Evolutionary conservation across 2,888 invertebrate genomes (phyloP).

Genomic region (Drosophila suboccidentalis): DNA sequence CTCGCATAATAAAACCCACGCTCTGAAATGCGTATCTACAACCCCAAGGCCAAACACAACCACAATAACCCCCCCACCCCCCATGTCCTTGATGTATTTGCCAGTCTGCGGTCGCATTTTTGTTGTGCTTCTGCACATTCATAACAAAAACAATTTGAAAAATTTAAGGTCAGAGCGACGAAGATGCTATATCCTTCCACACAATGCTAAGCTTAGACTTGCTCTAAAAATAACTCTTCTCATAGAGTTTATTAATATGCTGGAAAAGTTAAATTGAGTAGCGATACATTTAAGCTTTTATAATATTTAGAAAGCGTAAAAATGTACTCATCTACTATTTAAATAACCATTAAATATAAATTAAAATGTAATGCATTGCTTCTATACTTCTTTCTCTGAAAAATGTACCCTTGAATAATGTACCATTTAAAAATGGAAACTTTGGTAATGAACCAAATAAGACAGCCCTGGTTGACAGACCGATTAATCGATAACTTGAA

Average conservation of each 20-base stretch:
- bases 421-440: too few relatives aligned
- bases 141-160: slow-evolving; percentile 69
- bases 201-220: background rate
- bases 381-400: too few relatives aligned
- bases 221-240: slow-evolving; percentile 13
- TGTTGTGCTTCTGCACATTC: slow-evolving; percentile 81
- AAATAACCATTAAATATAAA: too few relatives aligned
- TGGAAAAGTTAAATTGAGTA: background rate
- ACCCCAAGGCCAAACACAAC: slow-evolving; percentile 16
- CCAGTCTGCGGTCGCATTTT: slow-evolving; percentile 62
- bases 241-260: background rate
- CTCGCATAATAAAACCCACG: slow-evolving; percentile 53
- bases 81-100: slow-evolving; percentile 53
- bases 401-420: too few relatives aligned
- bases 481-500: too few relatives aligned
- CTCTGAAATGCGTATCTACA: slow-evolving; percentile 22
- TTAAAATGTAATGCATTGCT: too few relatives aligned
- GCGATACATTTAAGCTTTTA: background rate
- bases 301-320: too few relatives aligned
- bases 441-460: too few relatives aligned
- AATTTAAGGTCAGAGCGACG: background rate
- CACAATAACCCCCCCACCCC: slow-evolving; percentile 13
- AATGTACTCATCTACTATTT: too few relatives aligned
- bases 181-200: slow-evolving; percentile 11
- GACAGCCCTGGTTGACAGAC: too few relatives aligned